These are phyloP conservation scores for Enteromius unitaeniatus DNA, from an alignment of 2,797 vertebrate species.

Conservation along the genomic window DNA sequence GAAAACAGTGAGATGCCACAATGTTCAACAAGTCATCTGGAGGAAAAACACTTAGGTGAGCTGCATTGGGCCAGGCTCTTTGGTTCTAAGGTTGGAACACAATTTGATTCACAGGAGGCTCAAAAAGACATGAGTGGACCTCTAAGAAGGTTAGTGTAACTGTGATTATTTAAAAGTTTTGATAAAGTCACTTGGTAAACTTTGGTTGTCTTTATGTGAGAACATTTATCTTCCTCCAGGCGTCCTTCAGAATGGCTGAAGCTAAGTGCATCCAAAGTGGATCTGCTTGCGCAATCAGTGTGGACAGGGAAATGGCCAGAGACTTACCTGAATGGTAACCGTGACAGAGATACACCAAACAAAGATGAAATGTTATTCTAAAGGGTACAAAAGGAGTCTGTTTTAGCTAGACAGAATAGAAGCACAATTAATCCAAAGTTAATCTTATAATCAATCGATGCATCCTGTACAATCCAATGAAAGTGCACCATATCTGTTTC, in stretches of 20 bases:
- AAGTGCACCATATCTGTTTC: not conserved
- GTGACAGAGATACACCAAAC: slow-evolving; percentile 41
- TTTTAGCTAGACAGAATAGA: slow-evolving; percentile 2
- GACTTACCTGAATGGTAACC: slow-evolving; percentile 49
- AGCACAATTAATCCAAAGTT: slow-evolving; percentile 33
- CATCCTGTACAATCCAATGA: not conserved
- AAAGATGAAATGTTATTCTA: slow-evolving; percentile 10
- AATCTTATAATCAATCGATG: not conserved
- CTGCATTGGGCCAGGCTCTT: slow-evolving; percentile 93
- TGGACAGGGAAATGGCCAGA: slow-evolving; percentile 77
- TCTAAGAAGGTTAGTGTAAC: slow-evolving; percentile 45
- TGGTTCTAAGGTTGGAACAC: slow-evolving; percentile 73
- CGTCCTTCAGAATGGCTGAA: slow-evolving; percentile 92
- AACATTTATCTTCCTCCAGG: slow-evolving; percentile 67
- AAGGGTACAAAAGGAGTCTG: slow-evolving; percentile 14
- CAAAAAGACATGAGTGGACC: slow-evolving; percentile 62
- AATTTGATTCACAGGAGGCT: slow-evolving; percentile 72
- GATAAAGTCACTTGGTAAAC: not conserved
- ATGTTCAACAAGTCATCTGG: slow-evolving; percentile 65
- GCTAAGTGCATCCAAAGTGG: slow-evolving; percentile 86
- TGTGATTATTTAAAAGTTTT: not conserved
- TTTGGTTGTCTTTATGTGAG: slow-evolving; percentile 22
- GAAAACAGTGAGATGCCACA: slow-evolving; percentile 57
- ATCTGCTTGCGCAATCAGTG: slow-evolving; percentile 86
- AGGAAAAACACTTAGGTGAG: slow-evolving; percentile 62